Base-by-base conservation (phyloP, 2,888 invertebrate species). In the Eilema sororculum region DNA sequence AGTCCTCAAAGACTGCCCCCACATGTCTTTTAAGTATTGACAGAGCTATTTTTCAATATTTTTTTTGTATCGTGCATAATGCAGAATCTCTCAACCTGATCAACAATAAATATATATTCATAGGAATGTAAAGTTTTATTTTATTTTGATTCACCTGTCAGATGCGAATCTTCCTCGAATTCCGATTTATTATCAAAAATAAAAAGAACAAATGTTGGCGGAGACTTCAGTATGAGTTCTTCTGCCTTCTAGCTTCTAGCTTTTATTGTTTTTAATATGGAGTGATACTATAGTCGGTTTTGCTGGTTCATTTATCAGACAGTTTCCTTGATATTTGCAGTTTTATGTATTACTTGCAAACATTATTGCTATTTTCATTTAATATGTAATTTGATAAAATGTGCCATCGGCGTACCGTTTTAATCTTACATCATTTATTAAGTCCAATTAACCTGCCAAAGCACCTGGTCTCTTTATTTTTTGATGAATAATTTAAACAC, bases 401-500 rank as follows among this genome's bases (percentile, higher is more conserved):
- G 20, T 20, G 3, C 8, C n/a, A 52, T 52, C 52, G 46, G 20
- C 6, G 16, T 20, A n/a, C 1, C 8, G 9, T 52, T 52, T n/a
- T 52, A 52, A 52, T 52, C 9, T 52, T 58, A 25, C 25, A 46
- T 28, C 46, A 28, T 25, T 41, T 25, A 46, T 63, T 46, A 46
- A 63, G 16, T 28, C n/a, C 25, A 46, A 24, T 9, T 46, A 41
- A 37, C 25, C 24, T 46, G 22, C 25, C 25, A 41, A 20, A 25
- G 46, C 25, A 63, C 41, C 46, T 25, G 41, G 25, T n/a, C 63
- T 63, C 25, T 16, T 46, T 46, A 20, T 8, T 33, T 5, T 41
- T 63, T 46, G 63, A 63, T 63, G 63, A 41, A 46, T 46, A 16
- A 24, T 25, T 63, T 46, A 28, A 62, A 46, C n/a, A 20, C 6